phyloP scores from a whole-genome alignment of 2,797 vertebrate genomes.

The Urosaurus nigricauda region DNA sequence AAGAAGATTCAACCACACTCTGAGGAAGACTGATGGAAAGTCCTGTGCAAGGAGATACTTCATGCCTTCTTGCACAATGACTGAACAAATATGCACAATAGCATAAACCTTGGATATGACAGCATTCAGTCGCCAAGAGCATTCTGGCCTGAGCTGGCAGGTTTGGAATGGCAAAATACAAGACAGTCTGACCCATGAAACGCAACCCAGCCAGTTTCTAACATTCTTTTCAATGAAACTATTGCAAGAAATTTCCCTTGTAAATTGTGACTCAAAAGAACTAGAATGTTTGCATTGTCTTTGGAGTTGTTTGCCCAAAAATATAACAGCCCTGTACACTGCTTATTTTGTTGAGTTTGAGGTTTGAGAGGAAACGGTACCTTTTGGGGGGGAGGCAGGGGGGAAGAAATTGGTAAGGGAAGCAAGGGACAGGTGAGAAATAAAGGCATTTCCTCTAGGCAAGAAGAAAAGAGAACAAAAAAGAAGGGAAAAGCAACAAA shows the following conservation, averaged over 20 bases:
- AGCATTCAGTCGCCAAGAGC: too few species aligned
- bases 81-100: too few species aligned
- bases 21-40: too few species aligned
- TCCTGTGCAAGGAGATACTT: too few species aligned
- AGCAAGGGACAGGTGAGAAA: background rate
- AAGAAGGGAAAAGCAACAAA: background rate
- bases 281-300: background rate
- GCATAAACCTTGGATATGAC: too few species aligned
- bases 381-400: background rate
- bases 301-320: background rate
- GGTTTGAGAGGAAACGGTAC: background rate
- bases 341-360: background rate
- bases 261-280: background rate
- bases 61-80: too few species aligned
- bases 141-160: background rate
- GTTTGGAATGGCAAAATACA: background rate
- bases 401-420: too few species aligned
- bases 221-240: background rate
- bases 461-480: slow-evolving; percentile 33
- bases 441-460: slow-evolving; percentile 10
- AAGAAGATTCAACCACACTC: too few species aligned
- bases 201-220: background rate
- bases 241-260: background rate
- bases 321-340: background rate
- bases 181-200: too few species aligned